A percentile compares a stretch with the other conserved stretches of the same genome.
phyloP scores from a whole-genome alignment of 2,797 vertebrate genomes.

The Pangasius krempfi region DNA sequence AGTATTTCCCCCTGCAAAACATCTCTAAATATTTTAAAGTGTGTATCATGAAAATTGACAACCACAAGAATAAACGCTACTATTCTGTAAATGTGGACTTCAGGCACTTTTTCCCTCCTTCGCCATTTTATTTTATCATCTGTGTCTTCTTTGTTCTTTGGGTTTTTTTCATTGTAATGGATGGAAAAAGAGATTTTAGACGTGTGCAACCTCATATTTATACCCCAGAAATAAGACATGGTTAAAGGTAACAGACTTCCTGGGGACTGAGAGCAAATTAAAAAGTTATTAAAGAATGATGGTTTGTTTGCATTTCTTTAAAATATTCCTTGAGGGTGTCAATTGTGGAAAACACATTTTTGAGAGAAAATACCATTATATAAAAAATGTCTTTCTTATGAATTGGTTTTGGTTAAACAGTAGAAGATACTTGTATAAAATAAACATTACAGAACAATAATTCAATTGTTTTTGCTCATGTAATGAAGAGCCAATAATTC shows the following conservation, averaged over 20 bases:
- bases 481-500: background rate
- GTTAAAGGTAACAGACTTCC: background rate
- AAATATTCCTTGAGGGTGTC: background rate
- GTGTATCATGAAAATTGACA: background rate
- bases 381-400: background rate
- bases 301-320: background rate
- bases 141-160: background rate
- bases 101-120: background rate
- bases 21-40: background rate
- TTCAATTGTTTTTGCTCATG: background rate
- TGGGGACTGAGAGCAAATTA: background rate
- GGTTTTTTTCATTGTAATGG: background rate
- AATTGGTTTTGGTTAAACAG: background rate
- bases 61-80: background rate
- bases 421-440: background rate
- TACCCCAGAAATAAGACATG: background rate
- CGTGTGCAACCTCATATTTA: background rate
- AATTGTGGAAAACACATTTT: background rate
- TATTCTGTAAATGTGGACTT: background rate
- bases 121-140: background rate
- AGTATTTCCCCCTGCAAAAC: background rate
- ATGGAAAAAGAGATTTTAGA: background rate
- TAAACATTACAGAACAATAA: background rate
- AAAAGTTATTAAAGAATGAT: too few species aligned
- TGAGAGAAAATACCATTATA: background rate